Base-by-base conservation (phyloP, 2,888 invertebrate species). In the Epsilonema sp. region DNA sequence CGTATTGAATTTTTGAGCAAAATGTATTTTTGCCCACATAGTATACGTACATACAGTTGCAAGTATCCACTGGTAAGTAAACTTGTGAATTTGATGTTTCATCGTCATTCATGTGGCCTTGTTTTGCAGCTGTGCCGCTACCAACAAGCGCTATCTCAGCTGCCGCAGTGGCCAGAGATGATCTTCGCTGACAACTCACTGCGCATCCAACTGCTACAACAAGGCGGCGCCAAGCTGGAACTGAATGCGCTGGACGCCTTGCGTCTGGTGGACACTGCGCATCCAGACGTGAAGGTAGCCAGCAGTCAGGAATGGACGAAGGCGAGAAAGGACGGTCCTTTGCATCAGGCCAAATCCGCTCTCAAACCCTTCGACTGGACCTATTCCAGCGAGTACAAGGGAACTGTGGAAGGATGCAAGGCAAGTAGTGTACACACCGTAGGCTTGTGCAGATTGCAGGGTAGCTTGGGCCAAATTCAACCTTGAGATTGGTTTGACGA, bases 121-220 rank as follows among this genome's bases (percentile, higher is more conserved):
- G n/a, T n/a, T n/a, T n/a, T n/a, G n/a, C n/a, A 37, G 8, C 37
- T 37, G 42, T 47, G 52, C 37, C 26, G 39, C 37, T 42, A 41
- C 26, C 65, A 63, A 59, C 64, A 66, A 48, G 42, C 51, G 21
- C 52, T 59, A 36, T 49, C 66, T 36, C 52, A 76, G 48, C 73
- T 92, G 55, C 86, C 87, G n/a, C 85, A 89, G 64, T 74, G 89
- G 58, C 97, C 97, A 3, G 97, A 97, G 63, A 97, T 97, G 94
- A 83, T 94, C 22, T 97, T 94, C 71, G 84, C 89, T 21, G 81
- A 83, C 58, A 97, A 97, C 64, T 68, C 76, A 51, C 69, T 97
- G 36, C 70, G 16, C 20, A 39, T 39, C 13, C 8, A 8, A 11
- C n/a, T n/a, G n/a, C n/a, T n/a, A n/a, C 31, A 31, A 8, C 8